phyloP scores from a whole-genome alignment of 2,113 vertebrate genomes.

The Circaetus gallicus region DNA sequence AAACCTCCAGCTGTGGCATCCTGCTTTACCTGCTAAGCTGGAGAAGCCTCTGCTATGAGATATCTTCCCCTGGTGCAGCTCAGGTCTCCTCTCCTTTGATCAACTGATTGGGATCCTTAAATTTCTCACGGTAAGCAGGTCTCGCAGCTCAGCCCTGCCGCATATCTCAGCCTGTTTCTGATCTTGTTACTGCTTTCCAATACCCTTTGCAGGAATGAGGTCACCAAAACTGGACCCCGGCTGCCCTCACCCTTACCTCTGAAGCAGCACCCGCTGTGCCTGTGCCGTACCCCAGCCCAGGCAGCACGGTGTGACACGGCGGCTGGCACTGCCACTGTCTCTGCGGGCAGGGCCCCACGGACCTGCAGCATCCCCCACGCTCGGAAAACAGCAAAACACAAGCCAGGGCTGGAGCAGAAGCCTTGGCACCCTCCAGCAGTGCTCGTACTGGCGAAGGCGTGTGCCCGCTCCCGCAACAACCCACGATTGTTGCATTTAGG shows the following conservation, averaged over 20 bases:
- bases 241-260: neutral
- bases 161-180: neutral
- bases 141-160: neutral
- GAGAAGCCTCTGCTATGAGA: slow-evolving; percentile 51
- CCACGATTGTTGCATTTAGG: rapidly evolving
- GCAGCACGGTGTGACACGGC: rapidly evolving
- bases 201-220: neutral
- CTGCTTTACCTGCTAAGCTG: slow-evolving; percentile 55
- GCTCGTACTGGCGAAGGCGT: rapidly evolving
- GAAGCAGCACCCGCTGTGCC: neutral
- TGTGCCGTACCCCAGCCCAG: neutral
- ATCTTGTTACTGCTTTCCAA: slow-evolving; percentile 10
- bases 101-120: slow-evolving; percentile 34
- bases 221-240: neutral
- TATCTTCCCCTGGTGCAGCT: slow-evolving; percentile 43
- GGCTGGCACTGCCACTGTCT: neutral
- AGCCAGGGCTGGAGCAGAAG: neutral
- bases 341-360: rapidly evolving
- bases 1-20: slow-evolving; percentile 42
- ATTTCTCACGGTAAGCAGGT: slow-evolving; percentile 58
- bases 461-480: rapidly evolving
- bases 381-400: rapidly evolving
- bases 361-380: rapidly evolving
- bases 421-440: neutral
- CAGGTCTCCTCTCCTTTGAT: slow-evolving; percentile 62